Evolutionary conservation across 2,888 invertebrate species (phyloP).

Genomic region (Leucophenga maculata): DNA sequence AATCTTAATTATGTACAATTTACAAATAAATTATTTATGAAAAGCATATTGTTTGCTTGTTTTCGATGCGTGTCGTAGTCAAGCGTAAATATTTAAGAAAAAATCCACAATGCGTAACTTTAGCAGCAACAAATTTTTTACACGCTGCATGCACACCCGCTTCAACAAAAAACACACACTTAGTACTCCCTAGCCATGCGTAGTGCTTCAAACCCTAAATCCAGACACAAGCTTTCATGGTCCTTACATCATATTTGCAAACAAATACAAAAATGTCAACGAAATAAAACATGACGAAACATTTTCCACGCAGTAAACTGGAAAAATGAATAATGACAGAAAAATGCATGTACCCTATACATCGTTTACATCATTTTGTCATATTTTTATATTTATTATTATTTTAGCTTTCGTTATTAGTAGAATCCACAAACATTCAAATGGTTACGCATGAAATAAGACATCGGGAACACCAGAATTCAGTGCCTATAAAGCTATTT

Average conservation of each 20-base stretch:
- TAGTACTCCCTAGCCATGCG: too few relatives aligned
- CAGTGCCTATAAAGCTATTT: too few relatives aligned
- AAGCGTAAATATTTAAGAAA: slow-evolving; percentile 9
- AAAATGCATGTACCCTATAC: slow-evolving; percentile 41
- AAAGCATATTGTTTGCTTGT: too few relatives aligned
- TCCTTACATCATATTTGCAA: too few relatives aligned
- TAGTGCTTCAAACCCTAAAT: too few relatives aligned
- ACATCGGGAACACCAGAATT: too few relatives aligned
- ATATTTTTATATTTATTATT: neutral
- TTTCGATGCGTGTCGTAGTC: slow-evolving; percentile 3
- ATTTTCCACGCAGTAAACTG: slow-evolving; percentile 15
- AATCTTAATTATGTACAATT: neutral
- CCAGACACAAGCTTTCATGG: too few relatives aligned
- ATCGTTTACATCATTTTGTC: neutral
- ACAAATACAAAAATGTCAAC: neutral
- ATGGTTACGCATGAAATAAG: too few relatives aligned
- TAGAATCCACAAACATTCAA: too few relatives aligned
- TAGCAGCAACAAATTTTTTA: neutral
- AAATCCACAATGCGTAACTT: neutral
- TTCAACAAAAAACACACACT: too few relatives aligned
- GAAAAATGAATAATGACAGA: slow-evolving; percentile 37
- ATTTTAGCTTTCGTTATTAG: too few relatives aligned
- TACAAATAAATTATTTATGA: too few relatives aligned
- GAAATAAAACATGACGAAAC: slow-evolving; percentile 31
- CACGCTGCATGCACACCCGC: slow-evolving; percentile 5